Conservation (phyloP, 2,888 invertebrate genomes). For the Blomia tropicalis region DNA sequence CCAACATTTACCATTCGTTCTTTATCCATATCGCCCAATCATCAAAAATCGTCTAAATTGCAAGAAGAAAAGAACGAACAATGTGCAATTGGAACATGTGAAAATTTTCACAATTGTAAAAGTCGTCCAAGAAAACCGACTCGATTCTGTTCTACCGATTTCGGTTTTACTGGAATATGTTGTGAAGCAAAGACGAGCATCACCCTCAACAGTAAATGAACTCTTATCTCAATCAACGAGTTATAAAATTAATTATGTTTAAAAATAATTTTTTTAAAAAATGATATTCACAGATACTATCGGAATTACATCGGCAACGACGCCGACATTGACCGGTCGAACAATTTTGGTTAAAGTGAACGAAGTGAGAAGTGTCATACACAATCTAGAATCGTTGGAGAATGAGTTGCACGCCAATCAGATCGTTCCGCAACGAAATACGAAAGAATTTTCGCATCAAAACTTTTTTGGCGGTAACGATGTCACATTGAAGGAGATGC, state of each 20-base stretch:
- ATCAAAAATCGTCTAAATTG: too few species aligned
- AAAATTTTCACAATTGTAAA: background rate
- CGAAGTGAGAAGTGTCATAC: background rate
- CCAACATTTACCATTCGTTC: too few species aligned
- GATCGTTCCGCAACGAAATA: background rate
- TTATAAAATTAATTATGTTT: too few species aligned
- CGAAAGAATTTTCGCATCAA: constrained; percentile 6
- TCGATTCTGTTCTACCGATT: background rate
- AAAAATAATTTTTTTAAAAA: too few species aligned
- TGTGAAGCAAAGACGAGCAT: background rate
- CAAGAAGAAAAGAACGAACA: too few species aligned
- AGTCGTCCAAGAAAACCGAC: background rate
- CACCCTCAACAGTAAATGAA: background rate
- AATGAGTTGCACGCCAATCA: background rate
- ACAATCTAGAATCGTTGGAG: background rate
- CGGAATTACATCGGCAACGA: too few species aligned
- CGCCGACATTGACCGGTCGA: background rate
- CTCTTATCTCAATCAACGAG: too few species aligned
- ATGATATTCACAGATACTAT: too few species aligned
- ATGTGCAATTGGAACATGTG: background rate
- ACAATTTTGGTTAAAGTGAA: background rate
- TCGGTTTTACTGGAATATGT: background rate
- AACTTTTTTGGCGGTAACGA: constrained; percentile 9
- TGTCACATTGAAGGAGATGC: constrained; percentile 2
- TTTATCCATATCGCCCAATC: too few species aligned